Conservation (phyloP, 2,113 vertebrate species). For the Platichthys flesus region DNA sequence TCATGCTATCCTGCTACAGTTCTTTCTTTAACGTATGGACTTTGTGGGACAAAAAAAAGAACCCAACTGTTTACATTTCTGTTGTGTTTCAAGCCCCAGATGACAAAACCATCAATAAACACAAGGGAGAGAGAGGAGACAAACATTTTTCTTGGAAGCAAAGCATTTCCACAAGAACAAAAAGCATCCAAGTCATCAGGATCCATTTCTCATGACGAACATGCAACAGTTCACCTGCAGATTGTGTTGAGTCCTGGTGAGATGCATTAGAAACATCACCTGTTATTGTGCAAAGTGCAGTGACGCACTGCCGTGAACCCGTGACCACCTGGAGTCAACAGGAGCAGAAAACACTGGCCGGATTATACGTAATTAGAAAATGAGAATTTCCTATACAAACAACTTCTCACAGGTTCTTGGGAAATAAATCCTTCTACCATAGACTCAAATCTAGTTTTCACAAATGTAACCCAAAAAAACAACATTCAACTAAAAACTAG, state of each 20-base stretch:
- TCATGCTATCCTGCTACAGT: not conserved
- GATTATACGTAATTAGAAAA: not conserved
- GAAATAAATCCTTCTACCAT: not conserved
- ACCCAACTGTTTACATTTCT: not conserved
- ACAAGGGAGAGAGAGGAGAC: not conserved
- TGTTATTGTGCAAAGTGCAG: slow-evolving; percentile 42
- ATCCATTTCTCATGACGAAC: not conserved
- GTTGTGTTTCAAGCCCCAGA: not conserved
- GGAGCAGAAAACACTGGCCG: slow-evolving; percentile 17
- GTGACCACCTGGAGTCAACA: slow-evolving; percentile 1
- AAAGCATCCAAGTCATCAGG: not conserved
- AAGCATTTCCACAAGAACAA: not conserved
- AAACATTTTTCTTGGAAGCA: not conserved
- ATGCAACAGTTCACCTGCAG: not conserved
- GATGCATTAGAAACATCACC: slow-evolving; percentile 1
- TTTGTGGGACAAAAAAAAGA: not conserved
- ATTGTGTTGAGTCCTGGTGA: not conserved
- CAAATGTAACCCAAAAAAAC: not conserved
- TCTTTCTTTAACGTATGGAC: not conserved
- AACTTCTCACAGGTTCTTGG: not conserved
- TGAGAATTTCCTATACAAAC: no score
- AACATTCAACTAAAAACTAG: not conserved
- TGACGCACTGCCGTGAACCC: slow-evolving; percentile 2
- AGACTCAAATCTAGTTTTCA: not conserved
- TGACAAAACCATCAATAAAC: not conserved